A percentile compares a stretch with the other conserved stretches of the same genome.
These are phyloP conservation scores for Rhogogaster chlorosoma DNA, from an alignment of 2,888 invertebrate species.

Conservation along the genomic window DNA sequence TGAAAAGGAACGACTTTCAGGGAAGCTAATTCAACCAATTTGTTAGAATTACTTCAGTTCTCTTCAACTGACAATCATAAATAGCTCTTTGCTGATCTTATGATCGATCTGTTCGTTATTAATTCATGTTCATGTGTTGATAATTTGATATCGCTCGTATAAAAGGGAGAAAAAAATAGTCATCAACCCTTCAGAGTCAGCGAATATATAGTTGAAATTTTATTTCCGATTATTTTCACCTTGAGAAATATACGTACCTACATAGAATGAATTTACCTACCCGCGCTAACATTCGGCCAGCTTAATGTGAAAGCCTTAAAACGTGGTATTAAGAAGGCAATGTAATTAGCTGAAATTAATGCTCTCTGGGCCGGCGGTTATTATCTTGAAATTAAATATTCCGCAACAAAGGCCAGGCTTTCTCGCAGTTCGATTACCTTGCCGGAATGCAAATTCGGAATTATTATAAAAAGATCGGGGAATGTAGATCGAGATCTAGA, in stretches of 20 bases:
- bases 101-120: neutral
- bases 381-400: conserved; percentile 18
- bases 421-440: conserved; percentile 8
- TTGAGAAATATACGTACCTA: neutral
- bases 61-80: neutral
- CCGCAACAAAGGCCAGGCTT: neutral
- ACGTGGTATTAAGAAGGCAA: neutral
- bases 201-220: neutral
- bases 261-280: neutral
- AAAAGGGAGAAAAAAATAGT: neutral
- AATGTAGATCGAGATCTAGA: neutral
- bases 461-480: neutral
- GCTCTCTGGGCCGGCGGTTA: neutral
- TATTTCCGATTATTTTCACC: neutral
- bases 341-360: conserved; percentile 29
- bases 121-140: neutral
- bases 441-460: neutral
- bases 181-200: neutral
- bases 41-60: neutral
- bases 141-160: neutral
- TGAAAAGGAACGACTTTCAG: neutral
- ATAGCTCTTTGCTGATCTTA: neutral
- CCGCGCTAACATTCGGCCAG: neutral
- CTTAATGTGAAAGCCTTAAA: neutral
- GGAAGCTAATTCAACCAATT: neutral